Percentiles rank a stretch among this genome's conserved stretches.
Evolutionary conservation across 35 echinoderm and acorn worm species (phyloP).

Genomic region (Holothuria glaberrima): DNA sequence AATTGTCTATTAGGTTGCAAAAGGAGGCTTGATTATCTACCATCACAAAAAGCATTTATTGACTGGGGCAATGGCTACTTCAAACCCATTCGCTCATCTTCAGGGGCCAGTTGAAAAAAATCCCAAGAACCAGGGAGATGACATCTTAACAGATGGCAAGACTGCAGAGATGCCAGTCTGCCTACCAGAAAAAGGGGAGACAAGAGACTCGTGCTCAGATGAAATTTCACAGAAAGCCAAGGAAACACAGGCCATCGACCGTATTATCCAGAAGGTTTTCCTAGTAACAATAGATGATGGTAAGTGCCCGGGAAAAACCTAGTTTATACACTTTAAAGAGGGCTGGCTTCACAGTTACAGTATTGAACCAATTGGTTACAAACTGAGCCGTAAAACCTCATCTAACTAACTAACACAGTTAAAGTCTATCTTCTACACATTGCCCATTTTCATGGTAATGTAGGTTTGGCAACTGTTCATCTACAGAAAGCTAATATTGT

Average conservation of each 20-base stretch:
- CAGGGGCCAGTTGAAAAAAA: background rate
- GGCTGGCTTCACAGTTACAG: too few relatives aligned
- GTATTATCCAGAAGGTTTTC: conserved; percentile 2
- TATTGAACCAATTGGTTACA: too few relatives aligned
- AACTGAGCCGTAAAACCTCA: too few relatives aligned
- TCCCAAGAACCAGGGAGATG: background rate
- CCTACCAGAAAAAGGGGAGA: conserved; percentile 23
- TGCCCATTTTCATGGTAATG: too few relatives aligned
- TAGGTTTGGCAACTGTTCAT: too few relatives aligned
- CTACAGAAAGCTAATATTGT: too few relatives aligned
- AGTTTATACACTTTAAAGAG: too few relatives aligned
- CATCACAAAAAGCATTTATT: background rate
- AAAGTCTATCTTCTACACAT: too few relatives aligned
- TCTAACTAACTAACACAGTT: too few relatives aligned
- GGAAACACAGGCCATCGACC: background rate
- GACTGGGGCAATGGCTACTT: background rate
- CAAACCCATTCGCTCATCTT: conserved; percentile 26
- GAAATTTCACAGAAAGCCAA: background rate
- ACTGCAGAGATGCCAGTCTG: background rate
- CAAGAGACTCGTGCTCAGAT: background rate
- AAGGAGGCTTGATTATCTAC: too few relatives aligned
- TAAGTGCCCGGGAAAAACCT: too few relatives aligned
- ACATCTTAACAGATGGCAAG: background rate
- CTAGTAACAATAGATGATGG: background rate
- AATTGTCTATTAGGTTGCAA: too few relatives aligned